Conservation (phyloP, 2,888 invertebrate genomes). For the Balanococcus diminutus region DNA sequence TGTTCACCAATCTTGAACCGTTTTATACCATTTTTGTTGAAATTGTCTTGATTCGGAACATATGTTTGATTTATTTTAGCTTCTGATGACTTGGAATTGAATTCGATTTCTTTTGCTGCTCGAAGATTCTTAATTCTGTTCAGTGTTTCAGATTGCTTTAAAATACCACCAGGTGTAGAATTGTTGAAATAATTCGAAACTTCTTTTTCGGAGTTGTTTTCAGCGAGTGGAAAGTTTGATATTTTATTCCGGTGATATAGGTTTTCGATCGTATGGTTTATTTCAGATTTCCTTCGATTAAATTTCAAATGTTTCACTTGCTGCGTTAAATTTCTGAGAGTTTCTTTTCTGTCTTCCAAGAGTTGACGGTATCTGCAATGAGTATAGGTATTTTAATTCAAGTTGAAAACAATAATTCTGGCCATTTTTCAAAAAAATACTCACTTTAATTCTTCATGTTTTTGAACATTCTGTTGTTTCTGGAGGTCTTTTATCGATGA, state of each 20-base stretch:
- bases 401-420: too few species aligned
- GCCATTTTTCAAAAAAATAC: background rate
- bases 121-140: background rate
- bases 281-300: background rate
- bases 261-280: background rate
- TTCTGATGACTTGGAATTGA: background rate
- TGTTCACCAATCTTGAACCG: background rate
- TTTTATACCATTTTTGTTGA: background rate
- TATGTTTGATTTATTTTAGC: background rate
- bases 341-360: background rate
- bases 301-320: conserved; percentile 10
- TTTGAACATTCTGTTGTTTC: background rate
- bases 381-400: background rate
- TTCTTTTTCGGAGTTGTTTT: background rate
- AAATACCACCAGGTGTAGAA: background rate
- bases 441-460: background rate
- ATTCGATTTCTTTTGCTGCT: background rate
- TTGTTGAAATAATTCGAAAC: background rate
- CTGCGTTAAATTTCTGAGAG: background rate
- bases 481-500: background rate
- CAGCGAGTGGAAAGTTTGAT: background rate
- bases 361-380: background rate
- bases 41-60: background rate
- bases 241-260: background rate
- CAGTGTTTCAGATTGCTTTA: background rate